Conservation (phyloP, 2,888 invertebrate species). For the Nemotelus nigrinus region DNA sequence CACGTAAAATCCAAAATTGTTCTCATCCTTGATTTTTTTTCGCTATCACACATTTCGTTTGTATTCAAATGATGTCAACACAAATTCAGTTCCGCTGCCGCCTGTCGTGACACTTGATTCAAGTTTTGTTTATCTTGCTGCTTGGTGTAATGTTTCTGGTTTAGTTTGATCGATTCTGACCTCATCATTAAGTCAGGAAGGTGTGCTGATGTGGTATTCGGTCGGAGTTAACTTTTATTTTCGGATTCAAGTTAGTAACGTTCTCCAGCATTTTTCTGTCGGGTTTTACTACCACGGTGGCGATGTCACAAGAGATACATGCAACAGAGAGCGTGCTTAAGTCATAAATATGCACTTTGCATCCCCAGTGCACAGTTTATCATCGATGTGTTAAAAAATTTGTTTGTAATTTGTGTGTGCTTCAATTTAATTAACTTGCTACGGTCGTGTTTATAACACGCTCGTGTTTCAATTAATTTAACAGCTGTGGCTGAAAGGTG, state of each 20-base stretch:
- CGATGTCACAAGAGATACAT: background rate
- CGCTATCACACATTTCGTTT: conserved; percentile 8
- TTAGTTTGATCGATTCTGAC: conserved; percentile 40
- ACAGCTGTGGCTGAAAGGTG: too few relatives aligned
- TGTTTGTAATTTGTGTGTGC: background rate
- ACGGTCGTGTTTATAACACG: background rate
- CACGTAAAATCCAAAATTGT: background rate
- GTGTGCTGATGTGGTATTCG: conserved; percentile 7
- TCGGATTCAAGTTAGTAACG: background rate
- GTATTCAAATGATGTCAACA: conserved; percentile 37
- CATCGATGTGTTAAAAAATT: conserved; percentile 18
- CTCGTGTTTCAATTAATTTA: background rate
- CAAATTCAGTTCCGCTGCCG: background rate
- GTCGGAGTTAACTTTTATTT: conserved; percentile 4
- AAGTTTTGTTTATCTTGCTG: conserved; percentile 16
- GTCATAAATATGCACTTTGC: conserved; percentile 19
- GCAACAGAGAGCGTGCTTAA: background rate
- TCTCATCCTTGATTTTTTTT: background rate
- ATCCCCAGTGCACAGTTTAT: conserved; percentile 20
- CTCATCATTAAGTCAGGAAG: conserved; percentile 30
- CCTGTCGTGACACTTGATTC: background rate
- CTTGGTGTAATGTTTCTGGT: conserved; percentile 1
- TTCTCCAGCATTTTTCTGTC: too few relatives aligned
- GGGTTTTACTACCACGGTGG: background rate
- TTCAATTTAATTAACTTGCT: conserved; percentile 12